These are phyloP conservation scores for Cryptomyrus ogoouensis DNA, from an alignment of 2,113 vertebrate genomes.

Conservation along the genomic window DNA sequence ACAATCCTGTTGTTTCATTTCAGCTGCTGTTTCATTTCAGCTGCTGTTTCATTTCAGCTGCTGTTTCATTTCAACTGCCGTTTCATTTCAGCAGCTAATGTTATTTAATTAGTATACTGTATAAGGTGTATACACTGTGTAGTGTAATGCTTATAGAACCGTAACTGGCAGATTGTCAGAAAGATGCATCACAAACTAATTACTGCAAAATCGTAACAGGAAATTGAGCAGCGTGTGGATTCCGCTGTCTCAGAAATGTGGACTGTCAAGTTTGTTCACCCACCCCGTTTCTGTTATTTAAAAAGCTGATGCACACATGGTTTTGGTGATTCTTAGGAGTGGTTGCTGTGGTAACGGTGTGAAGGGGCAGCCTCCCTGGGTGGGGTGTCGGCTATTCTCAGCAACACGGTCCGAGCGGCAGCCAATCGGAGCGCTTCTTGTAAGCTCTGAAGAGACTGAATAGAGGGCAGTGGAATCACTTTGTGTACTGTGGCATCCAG, in stretches of 20 bases:
- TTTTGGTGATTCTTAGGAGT: conserved; percentile 30
- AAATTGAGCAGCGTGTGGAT: background rate
- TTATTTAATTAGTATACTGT: background rate
- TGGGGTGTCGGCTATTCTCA: conserved; percentile 26
- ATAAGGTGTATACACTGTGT: background rate
- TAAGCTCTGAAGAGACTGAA: background rate
- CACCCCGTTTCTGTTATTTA: background rate
- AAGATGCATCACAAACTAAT: background rate
- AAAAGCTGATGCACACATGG: conserved; percentile 27
- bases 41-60: background rate
- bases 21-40: background rate
- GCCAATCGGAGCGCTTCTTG: conserved; percentile 28
- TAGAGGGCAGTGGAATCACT: conserved; percentile 2
- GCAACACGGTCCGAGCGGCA: conserved; percentile 8
- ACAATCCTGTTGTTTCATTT: background rate
- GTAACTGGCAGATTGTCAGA: background rate
- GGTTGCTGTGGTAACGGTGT: conserved; percentile 41
- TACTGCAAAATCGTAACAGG: background rate
- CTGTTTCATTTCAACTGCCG: background rate
- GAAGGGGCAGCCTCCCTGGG: conserved; percentile 24
- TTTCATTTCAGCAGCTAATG: background rate
- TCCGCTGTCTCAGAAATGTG: background rate
- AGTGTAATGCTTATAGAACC: background rate
- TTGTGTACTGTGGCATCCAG: conserved; percentile 7
- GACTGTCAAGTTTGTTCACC: conserved; percentile 17